phyloP scores from a whole-genome alignment of 2,797 vertebrate genomes.

The Acridotheres tristis region DNA sequence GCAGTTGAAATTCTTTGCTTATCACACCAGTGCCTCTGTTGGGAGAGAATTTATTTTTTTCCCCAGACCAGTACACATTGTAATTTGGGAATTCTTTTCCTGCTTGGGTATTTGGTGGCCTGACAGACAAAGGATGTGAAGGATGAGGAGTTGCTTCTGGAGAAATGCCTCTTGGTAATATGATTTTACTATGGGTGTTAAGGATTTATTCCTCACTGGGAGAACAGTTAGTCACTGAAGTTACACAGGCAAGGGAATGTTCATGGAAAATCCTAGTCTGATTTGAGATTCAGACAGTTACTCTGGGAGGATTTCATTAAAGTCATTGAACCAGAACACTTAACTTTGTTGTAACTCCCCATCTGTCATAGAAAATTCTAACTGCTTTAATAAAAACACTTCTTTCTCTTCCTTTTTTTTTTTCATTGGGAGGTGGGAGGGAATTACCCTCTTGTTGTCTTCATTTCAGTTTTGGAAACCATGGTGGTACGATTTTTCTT shows the following conservation, averaged over 20 bases:
- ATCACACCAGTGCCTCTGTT: not conserved
- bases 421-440: not conserved
- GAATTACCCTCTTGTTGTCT: not conserved
- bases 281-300: not conserved
- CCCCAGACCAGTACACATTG: not conserved
- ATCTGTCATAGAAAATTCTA: not conserved
- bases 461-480: not conserved
- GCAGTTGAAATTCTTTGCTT: conserved; percentile 14
- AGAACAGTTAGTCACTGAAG: not conserved
- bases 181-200: fast-evolving
- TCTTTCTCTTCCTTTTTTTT: not conserved
- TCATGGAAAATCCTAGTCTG: not conserved
- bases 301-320: not conserved
- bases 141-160: not conserved
- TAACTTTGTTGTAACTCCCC: not conserved
- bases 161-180: not conserved
- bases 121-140: not conserved
- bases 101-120: not conserved
- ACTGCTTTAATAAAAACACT: not conserved
- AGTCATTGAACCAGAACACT: not conserved
- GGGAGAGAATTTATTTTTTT: not conserved
- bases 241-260: not conserved
- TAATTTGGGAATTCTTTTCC: not conserved
- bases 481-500: not conserved
- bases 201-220: not conserved